Percentiles rank a stretch among this genome's conserved stretches.
Evolutionary conservation across 2,888 invertebrate species (phyloP).

Genomic region (Blastobasis adustella): DNA sequence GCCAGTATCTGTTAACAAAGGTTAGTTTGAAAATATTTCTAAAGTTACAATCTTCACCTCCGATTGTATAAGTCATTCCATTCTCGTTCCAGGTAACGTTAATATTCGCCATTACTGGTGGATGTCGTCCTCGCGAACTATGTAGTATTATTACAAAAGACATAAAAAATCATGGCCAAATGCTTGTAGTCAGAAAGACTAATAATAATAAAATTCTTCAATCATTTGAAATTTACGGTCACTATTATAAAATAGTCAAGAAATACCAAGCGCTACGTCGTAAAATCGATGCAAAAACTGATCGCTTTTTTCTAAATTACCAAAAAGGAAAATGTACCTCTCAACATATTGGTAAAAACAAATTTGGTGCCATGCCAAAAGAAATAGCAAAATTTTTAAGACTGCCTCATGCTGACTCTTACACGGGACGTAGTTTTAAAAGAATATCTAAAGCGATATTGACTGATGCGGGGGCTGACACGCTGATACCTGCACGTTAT

Average conservation of each 20-base stretch:
- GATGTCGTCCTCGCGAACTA: constrained; percentile 7
- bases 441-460: not conserved
- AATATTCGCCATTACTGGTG: constrained; percentile 15
- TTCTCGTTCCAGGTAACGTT: constrained; percentile 10
- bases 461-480: not conserved
- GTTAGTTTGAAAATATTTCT: constrained; percentile 1
- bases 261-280: constrained; percentile 12
- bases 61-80: not conserved
- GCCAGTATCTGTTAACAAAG: constrained; percentile 10
- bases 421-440: constrained; percentile 13
- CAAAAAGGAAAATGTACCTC: constrained; percentile 13
- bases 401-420: constrained; percentile 7
- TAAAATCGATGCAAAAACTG: constrained; percentile 6
- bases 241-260: constrained; percentile 7
- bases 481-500: not conserved
- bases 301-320: constrained; percentile 14
- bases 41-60: not conserved
- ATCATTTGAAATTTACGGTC: constrained; percentile 7
- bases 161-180: constrained; percentile 11
- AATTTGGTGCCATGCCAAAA: constrained; percentile 15
- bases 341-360: constrained; percentile 14
- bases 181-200: constrained; percentile 8
- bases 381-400: constrained; percentile 13
- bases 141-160: constrained; percentile 8
- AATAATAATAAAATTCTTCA: constrained; percentile 13